Evolutionary conservation across 2,888 invertebrate genomes (phyloP).

Genomic region (Scaeva pyrastri): DNA sequence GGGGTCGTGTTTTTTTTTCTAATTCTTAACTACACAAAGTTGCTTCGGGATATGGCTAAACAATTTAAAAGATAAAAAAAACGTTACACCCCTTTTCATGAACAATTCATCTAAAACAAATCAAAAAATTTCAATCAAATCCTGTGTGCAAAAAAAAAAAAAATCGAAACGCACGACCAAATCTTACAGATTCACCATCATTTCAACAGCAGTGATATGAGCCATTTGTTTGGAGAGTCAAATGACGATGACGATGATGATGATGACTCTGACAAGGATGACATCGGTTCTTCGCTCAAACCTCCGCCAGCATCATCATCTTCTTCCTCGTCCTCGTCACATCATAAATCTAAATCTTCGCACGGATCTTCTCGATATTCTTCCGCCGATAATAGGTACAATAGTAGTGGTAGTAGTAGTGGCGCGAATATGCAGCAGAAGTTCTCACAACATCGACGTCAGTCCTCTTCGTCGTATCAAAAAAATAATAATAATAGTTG

Average conservation of each 20-base stretch:
- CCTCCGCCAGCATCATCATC: slow-evolving; percentile 58
- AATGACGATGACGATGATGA: slow-evolving; percentile 79
- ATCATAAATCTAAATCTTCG: slow-evolving; percentile 67
- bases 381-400: slow-evolving; percentile 70
- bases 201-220: slow-evolving; percentile 78
- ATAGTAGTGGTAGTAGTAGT: slow-evolving; percentile 56
- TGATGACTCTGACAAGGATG: slow-evolving; percentile 72
- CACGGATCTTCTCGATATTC: slow-evolving; percentile 69
- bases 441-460: slow-evolving; percentile 70
- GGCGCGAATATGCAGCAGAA: slow-evolving; percentile 53
- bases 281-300: slow-evolving; percentile 56
- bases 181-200: slow-evolving; percentile 78
- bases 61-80: slow-evolving; percentile 45
- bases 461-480: slow-evolving; percentile 64
- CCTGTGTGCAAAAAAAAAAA: slow-evolving; percentile 68
- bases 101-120: slow-evolving; percentile 62
- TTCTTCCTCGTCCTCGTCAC: slow-evolving; percentile 61
- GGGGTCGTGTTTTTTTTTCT: slow-evolving; percentile 14
- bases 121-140: slow-evolving; percentile 60
- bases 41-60: slow-evolving; percentile 72
- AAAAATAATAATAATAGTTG: slow-evolving; percentile 61
- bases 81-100: slow-evolving; percentile 50
- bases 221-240: slow-evolving; percentile 80
- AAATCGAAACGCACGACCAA: slow-evolving; percentile 68
- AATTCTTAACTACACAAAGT: slow-evolving; percentile 41